A percentile compares a stretch with the other conserved stretches of the same genome.
These are phyloP conservation scores for Melangyna quadrimaculata DNA, from an alignment of 2,888 invertebrate genomes.

Conservation along the genomic window DNA sequence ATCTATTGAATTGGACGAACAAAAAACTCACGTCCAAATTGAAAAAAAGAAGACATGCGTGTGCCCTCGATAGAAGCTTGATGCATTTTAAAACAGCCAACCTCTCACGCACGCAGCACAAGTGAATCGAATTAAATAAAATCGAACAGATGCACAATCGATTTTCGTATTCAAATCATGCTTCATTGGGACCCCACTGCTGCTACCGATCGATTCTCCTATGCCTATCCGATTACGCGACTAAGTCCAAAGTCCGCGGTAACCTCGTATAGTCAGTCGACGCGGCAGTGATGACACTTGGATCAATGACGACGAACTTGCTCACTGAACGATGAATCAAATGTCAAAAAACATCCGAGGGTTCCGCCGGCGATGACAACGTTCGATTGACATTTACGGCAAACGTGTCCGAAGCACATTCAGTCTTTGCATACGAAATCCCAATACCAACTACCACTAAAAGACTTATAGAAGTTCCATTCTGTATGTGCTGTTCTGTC, in stretches of 20 bases:
- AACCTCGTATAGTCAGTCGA: neutral
- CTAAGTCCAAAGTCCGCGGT: slow-evolving; percentile 17
- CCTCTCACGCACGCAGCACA: slow-evolving; percentile 32
- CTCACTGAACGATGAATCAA: slow-evolving; percentile 50
- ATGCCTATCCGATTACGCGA: slow-evolving; percentile 51
- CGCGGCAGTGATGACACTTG: slow-evolving; percentile 4
- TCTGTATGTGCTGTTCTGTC: neutral
- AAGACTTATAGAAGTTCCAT: slow-evolving; percentile 22
- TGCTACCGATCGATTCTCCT: neutral
- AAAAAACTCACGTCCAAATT: slow-evolving; percentile 15
- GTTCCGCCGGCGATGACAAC: neutral
- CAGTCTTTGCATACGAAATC: slow-evolving; percentile 51
- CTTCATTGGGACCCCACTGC: neutral
- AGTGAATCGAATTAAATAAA: slow-evolving; percentile 45
- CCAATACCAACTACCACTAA: too few relatives aligned
- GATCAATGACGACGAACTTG: slow-evolving; percentile 47
- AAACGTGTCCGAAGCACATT: slow-evolving; percentile 51
- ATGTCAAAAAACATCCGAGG: slow-evolving; percentile 19
- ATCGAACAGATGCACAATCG: slow-evolving; percentile 60
- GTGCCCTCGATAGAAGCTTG: slow-evolving; percentile 9
- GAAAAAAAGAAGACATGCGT: slow-evolving; percentile 3
- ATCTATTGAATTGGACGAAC: slow-evolving; percentile 54
- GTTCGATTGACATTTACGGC: slow-evolving; percentile 55
- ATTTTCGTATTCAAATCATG: slow-evolving; percentile 47
- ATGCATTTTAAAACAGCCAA: neutral